Evolutionary conservation across 1,140 invertebrate species (phyloP), one percentile per base, ranked within the genome.

Genomic region (Magallana angulata): DNA sequence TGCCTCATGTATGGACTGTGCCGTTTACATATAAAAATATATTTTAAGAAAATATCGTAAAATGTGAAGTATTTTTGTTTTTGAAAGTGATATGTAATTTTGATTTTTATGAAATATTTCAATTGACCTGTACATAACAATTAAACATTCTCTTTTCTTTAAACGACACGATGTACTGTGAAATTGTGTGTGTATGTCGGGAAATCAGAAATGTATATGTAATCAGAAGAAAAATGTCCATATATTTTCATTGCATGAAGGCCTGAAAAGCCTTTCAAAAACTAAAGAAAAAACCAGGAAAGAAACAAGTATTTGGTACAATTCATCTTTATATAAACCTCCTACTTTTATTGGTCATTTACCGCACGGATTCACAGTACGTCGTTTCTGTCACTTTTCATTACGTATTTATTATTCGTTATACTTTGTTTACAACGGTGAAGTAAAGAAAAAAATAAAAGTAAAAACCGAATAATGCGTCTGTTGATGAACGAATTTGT

Each of bases 371-470:
- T 36, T 76, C 68, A 76, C 68, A 76, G 24, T 76, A 76, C 24
- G 68, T 8, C 68, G 24, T 30, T 36, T 48, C 36, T 76, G 68
- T 76, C 68, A 76, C 30, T 36, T 76, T 76, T 30, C 7, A 76
- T 30, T 76, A 30, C 68, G 24, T 76, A 76, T 76, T 76, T 76
- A 76, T 76, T 76, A 76, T 76, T 30, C 24, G 68, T 76, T 76
- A 76, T 76, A 76, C 68, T 76, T 76, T 76, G 68, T 76, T 76
- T 76, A 76, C 68, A 76, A 76, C 30, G 68, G 68, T 76, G 68
- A 76, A 2, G 68, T 76, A 76, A 76, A 11, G 68, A 30, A 76
- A 76, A 76, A 76, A 76, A 76, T 76, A 76, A 76, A 76, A 30
- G 11, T 30, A 36, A 76, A 30, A 76, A 76, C 24, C 36, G 24